A percentile compares a stretch with the other conserved stretches of the same genome.
Conservation (phyloP, 2,113 vertebrate genomes). For the Festucalex cinctus region DNA sequence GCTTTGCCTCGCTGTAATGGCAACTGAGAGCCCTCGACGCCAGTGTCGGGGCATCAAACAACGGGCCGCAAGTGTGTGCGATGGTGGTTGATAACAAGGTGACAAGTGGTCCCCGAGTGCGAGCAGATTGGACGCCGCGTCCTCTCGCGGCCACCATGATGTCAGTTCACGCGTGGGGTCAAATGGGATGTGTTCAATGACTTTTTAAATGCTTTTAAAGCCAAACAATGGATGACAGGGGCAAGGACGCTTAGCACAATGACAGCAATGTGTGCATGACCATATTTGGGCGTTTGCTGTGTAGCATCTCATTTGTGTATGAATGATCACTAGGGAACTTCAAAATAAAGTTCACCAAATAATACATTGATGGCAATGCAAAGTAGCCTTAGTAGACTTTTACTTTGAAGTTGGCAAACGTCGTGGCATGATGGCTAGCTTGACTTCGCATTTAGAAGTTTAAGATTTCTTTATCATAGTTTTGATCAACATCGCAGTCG, state of each 20-base stretch:
- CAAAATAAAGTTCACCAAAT: no score
- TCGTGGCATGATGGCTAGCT: no score
- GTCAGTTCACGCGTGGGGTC: constrained; percentile 25
- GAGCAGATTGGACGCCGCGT: constrained; percentile 25
- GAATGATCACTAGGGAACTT: not conserved
- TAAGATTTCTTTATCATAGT: no score
- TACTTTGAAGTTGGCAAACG: no score
- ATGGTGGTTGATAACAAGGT: constrained; percentile 12
- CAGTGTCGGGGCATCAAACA: constrained; percentile 49
- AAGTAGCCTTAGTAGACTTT: no score
- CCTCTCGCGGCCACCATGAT: constrained; percentile 12
- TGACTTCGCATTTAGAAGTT: no score
- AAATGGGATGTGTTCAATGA: not conserved
- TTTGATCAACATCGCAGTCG: no score
- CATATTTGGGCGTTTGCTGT: not conserved
- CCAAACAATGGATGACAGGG: not conserved
- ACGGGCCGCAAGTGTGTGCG: constrained; percentile 11
- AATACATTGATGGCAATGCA: no score
- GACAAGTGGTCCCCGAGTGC: constrained; percentile 39
- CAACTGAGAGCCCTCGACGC: constrained; percentile 48
- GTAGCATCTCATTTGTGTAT: not conserved
- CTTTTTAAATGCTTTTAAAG: not conserved
- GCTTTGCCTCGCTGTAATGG: constrained; percentile 44
- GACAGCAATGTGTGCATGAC: not conserved
- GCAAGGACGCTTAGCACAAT: not conserved